phyloP scores from a whole-genome alignment of 2,888 invertebrate species.

The Chrysolina americana region DNA sequence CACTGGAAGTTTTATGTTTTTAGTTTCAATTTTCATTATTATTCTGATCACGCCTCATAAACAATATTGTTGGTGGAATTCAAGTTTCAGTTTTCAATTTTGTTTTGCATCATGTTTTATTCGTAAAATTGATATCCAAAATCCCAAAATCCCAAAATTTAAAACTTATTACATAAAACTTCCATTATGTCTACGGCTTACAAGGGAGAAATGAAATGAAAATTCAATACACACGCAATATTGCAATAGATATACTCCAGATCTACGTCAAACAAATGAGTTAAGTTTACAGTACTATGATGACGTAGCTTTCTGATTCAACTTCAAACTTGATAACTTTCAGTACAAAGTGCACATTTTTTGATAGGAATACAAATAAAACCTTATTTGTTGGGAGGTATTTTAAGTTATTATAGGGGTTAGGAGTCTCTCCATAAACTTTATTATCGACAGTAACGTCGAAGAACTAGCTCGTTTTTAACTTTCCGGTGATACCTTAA shows the following conservation, averaged over 20 bases:
- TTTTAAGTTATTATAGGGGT: not conserved
- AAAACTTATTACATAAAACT: too few relatives aligned
- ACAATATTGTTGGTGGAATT: too few relatives aligned
- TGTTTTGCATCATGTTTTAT: too few relatives aligned
- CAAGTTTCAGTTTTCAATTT: too few relatives aligned
- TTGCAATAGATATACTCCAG: not conserved
- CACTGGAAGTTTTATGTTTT: too few relatives aligned
- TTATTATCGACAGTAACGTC: constrained; percentile 8
- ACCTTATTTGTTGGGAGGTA: not conserved
- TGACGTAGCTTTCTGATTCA: not conserved
- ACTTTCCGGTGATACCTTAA: not conserved
- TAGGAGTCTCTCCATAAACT: not conserved
- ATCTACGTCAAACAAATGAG: not conserved
- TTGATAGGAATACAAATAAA: constrained; percentile 4
- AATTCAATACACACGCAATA: too few relatives aligned
- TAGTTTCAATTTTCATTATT: too few relatives aligned
- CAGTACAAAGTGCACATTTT: not conserved
- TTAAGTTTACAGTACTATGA: not conserved
- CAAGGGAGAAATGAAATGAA: too few relatives aligned
- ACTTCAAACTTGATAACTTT: not conserved
- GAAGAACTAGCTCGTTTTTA: constrained; percentile 10
- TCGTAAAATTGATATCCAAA: too few relatives aligned
- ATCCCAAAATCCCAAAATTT: too few relatives aligned
- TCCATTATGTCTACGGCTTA: too few relatives aligned
- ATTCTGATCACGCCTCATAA: too few relatives aligned